Evolutionary conservation across 2,797 vertebrate genomes (phyloP), one percentile per base, ranked within the genome.

Genomic region (Chloroceryle inda): DNA sequence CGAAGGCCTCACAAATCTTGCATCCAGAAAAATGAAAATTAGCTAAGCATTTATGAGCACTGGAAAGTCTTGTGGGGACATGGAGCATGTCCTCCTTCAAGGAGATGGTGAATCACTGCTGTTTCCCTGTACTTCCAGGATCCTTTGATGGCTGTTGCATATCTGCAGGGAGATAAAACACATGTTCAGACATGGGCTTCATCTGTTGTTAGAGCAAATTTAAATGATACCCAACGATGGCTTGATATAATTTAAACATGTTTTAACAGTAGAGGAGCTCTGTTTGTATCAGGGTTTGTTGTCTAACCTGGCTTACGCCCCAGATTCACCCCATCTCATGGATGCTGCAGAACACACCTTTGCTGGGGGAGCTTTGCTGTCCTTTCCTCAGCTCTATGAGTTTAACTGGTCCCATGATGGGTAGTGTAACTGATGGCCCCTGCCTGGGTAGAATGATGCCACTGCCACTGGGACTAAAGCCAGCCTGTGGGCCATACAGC

Each of bases 301-400:
- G 86, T 59, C 68, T 61, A 47, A n/a, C 15, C 27, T 58, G 0
- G 0, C 18, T 47, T 17, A 27, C 1, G 3, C 17, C 42, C 27
- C 50, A 66, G 21, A 40, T 53, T 81, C 2, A 4, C 19, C 29
- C 11, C 8, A 23, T 67, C 24, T 71, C 59, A 77, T 0, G 0
- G 27, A 20, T 33, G 45, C 58, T 85, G 74, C 55, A 66, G 74
- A 68, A 94, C 40, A 13, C 4, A 13, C 47, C 38, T 78, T 33
- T 75, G 45, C 47, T 2, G 9, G 24, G 10, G 11, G 7, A 72
- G 42, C 4, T 40, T 82, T 74, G 42, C 47, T 69, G 45, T 42
- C 29, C 44, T 80, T 35, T 31, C 35, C 45, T 69, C 1, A 4
- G 55, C 42, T 66, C 35, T 38, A 38, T 0, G 1, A 55, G 38